Evolutionary conservation across 2,113 vertebrate genomes (phyloP), one percentile per base, ranked within the genome.

Genomic region (Aspiorhynchus laticeps): DNA sequence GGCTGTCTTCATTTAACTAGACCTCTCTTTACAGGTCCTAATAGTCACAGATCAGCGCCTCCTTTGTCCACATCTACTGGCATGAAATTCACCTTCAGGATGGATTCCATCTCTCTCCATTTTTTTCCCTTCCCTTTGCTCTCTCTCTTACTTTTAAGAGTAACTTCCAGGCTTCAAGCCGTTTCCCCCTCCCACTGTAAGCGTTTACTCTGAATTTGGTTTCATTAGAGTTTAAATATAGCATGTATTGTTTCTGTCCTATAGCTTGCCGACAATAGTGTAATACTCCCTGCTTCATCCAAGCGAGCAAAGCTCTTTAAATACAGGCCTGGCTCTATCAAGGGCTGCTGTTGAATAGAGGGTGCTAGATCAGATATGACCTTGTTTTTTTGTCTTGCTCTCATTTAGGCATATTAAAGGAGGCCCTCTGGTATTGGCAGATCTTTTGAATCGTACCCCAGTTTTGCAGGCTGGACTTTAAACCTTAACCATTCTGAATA

Each of bases 81-180:
- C 94, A 92, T 93, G 93, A 94, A 95, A 96, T 95, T 94, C 93
- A 94, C 94, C 94, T 96, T 94, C 93, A 92, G 95, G 95, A 94
- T 90, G 91, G 92, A 75, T 91, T 90, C 91, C 91, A 89, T 94
- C 90, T 91, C 90, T 91, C 85, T 77, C 84, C 90, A 88, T 90
- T 91, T 88, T 93, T 91, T 94, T 65, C 84, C 89, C 90, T 92
- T 90, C 89, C 92, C 91, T 14, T 19, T 48, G 24, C 71, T 11
- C 43, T 38, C 48, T 79, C n/a, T 56, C 9, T 67, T 69, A 56
- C 61, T 78, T 77, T 73, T 21, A 19, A 80, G 41, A 69, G 43
- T 48, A 93, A 93, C 92, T 94, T 94, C 90, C 90, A 93, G 85
- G 91, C 93, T 93, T 90, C 90, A 84, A 90, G 92, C 91, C 90